Evolutionary conservation across 2,888 invertebrate genomes (phyloP), one percentile per base, ranked within the genome.

Genomic region (Lydus trimaculatus): DNA sequence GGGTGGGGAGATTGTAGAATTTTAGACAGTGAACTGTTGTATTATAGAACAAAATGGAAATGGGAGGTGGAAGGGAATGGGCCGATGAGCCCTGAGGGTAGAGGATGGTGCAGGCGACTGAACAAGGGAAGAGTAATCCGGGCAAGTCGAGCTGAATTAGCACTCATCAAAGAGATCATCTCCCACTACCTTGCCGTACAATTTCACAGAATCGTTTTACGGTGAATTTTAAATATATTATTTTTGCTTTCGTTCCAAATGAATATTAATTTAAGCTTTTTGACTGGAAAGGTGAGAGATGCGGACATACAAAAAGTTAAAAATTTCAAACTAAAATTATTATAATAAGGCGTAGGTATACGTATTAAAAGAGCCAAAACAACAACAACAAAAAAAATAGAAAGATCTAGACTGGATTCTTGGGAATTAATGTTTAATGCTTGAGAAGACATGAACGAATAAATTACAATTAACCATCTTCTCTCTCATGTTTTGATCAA

Each of bases 241-340:
- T 76, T 77, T 73, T 76, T 75, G 66, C 74, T 66, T 73, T 72
- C 70, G 65, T 63, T 63, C 69, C 72, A 75, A 76, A 76, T 76
- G 76, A 77, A 77, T 76, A 75, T 77, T 77, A 77, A 77, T 77
- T 76, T 69, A 71, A 59, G 73, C 73, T 76, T 71, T 75, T 72
- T 73, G 56, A 66, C 48, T 25, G 13, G 52, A 61, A 52, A 58
- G 15, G 23, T 20, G 56, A 23, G n/a, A n/a, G n/a, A n/a, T n/a
- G 58, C 56, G 31, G 15, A 58, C 8, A 31, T 13, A 8, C 1
- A 15, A 61, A 61, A 23, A n/a, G 2, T 20, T 20, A 20, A 39
- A 17, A 31, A 13, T 52, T 52, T 1, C 1, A 13, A 52, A 52
- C 20, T 52, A 23, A 1, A 52, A 8, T n/a, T 0, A 52, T 11